phyloP scores from a whole-genome alignment of 2,797 vertebrate species.

The Benthosema pterotum region DNA sequence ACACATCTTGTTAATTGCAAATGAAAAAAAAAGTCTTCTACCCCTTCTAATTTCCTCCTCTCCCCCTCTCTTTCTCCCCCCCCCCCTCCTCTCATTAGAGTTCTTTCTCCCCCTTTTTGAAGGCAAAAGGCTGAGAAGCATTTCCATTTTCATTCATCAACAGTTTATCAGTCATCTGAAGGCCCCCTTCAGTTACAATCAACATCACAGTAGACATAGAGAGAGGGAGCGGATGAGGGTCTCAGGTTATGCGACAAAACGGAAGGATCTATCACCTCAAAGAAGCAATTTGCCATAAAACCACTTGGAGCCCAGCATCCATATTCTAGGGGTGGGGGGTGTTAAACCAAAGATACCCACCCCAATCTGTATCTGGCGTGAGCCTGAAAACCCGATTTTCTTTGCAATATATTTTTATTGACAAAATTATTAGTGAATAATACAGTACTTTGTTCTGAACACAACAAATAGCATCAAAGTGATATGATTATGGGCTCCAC shows the following conservation, averaged over 20 bases:
- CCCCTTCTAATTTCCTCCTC: constrained; percentile 32
- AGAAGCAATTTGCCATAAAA: constrained; percentile 64
- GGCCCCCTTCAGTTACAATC: constrained; percentile 70
- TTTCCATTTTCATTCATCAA: constrained; percentile 83
- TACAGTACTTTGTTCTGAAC: no score
- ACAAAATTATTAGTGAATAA: no score
- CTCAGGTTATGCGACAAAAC: constrained; percentile 38
- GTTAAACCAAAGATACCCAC: no score
- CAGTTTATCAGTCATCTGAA: constrained; percentile 75
- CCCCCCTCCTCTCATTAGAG: constrained; percentile 43
- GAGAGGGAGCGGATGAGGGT: constrained; percentile 2
- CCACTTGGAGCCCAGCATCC: no score
- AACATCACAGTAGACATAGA: constrained; percentile 45
- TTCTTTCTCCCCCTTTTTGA: constrained; percentile 59
- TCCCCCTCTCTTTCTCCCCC: no score
- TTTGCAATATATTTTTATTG: no score
- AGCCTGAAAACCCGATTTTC: no score
- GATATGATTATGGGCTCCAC: no score
- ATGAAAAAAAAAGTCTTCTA: constrained; percentile 74
- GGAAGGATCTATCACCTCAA: constrained; percentile 53
- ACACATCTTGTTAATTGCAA: constrained; percentile 82
- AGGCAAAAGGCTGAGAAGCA: constrained; percentile 77
- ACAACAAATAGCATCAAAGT: no score
- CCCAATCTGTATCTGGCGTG: no score
- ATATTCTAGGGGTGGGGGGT: no score